Base-by-base conservation (phyloP, 2,113 vertebrate species). In the Prolemur simus region DNA sequence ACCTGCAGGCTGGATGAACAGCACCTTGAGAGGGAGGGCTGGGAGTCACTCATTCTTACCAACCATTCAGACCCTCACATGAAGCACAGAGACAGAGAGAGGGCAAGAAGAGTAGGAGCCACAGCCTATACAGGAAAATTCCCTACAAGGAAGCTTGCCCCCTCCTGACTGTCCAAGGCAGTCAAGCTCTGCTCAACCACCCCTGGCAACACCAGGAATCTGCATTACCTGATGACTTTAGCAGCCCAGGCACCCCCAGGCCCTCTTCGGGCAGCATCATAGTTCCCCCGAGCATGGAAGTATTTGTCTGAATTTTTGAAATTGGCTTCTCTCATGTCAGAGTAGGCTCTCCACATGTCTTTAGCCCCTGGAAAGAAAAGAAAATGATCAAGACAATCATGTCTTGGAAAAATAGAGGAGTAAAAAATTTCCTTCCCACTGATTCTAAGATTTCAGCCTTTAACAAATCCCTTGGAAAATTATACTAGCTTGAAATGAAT, bases 321-420 rank as follows among this genome's bases (percentile, higher is more conserved):
- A 34, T 91, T 98, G 88, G 96, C 96, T 21, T 97, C 69, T 82
- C 14, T 83, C 96, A 95, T 93, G 66, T 96, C 96, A 5, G 12
- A 58, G 56, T 96, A 97, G 45, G 91, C 96, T 47, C 54, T 94
- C 69, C 21, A 49, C 95, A 93, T 95, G 85, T 96, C 96, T 71
- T 37, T 18, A 12, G 87, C 0, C 23, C 91, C 96, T 96, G 76
- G 37, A 42, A 84, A n/a, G 60, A 34, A 81, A 49, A 58, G 8
- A 56, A 58, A 87, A 91, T 18, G 39, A 45, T 84, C 42, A 47
- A 56, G 1, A 5, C 54, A 54, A 73, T 56, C 21, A 18, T 21
- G 4, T n/a, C 1, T 42, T 20, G 81, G 52, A n/a, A 42, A 92
- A 84, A 49, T 0, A 58, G 25, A 95, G 74, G 20, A 47, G 84